Base-by-base conservation (phyloP, 2,888 invertebrate species). In the Helleia helle region DNA sequence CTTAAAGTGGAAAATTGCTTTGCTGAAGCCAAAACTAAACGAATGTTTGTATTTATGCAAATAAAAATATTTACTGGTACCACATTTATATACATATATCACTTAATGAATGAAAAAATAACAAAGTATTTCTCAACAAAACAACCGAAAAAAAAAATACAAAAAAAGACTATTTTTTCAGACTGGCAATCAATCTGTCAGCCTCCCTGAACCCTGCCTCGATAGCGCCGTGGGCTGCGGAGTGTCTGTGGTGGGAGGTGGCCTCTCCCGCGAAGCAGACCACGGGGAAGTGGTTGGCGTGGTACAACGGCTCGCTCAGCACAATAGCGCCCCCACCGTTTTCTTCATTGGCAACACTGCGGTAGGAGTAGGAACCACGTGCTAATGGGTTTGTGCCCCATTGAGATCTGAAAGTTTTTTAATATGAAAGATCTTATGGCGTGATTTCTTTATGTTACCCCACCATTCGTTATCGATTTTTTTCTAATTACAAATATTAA, bases 151-250 rank as follows among this genome's bases (percentile, higher is more conserved):
- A n/a, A n/a, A n/a, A n/a, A n/a, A n/a, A n/a, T n/a, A n/a, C n/a
- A n/a, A n/a, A n/a, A n/a, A n/a, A n/a, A n/a, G n/a, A n/a, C n/a
- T 38, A 37, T 31, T 55, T 52, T 43, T 67, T 60, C 24, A 77
- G 69, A 29, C 53, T 60, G 2, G 59, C 55, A 18, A 83, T 72
- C 14, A 91, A 59, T 49, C 91, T 76, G 9, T 90, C 77, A 1
- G 93, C 93, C 60, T 93, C 93, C 24, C 93, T 85, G 61, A 88
- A 88, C 0, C 93, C 93, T n/a, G 88, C 86, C 58, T 91, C 91
- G 0, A 91, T 67, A 0, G 93, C 93, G 0, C 93, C 93, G 55
- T 93, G 92, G 0, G 90, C 91, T 0, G 90, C 88, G 0, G 87
- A 87, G 59, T 88, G 91, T 56, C 83, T 87, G 50, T 87, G 87